Base-by-base conservation (phyloP, 2,797 vertebrate species). In the Gymnothorax reevesii region DNA sequence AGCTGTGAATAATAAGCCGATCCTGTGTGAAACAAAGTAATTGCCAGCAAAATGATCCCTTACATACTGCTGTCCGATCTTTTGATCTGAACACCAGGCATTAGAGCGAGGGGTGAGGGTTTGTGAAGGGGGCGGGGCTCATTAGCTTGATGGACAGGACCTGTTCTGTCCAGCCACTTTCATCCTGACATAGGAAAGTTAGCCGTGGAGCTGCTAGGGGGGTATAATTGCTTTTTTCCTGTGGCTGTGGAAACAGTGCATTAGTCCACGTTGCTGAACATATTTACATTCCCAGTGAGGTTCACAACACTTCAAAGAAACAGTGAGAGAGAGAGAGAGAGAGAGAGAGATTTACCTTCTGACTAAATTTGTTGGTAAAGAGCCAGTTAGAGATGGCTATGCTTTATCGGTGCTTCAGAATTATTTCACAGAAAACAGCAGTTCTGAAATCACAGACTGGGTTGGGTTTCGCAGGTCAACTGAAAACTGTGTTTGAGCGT, bases 181-280 rank as follows among this genome's bases (percentile, higher is more conserved):
- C 73, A 90, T 89, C 86, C 91, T 86, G 91, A 92, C 90, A 83
- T 91, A 87, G 89, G 87, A 87, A 91, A 91, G 90, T 91, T 91
- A 91, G 90, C 91, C 83, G 90, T 88, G 91, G 94, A 92, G 33
- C 33, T 42, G 33, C 33, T 42, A 42, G 33, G 1, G 94, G 93
- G 93, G 93, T 93, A 93, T 96, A 95, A 96, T 96, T 96, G 95
- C 93, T 94, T 96, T 96, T 42, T 2, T 94, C 96, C 94, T 94
- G 95, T 93, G 94, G 95, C 95, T 94, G 95, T 93, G 93, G 95
- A 93, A 95, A 94, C 93, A 42, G 27, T 6, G 13, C 73, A 6
- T 33, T 77, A 33, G 12, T 33, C 25, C 69, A 52, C 10, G 12
- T 55, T 15, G 8, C 54, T 86, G 33, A 88, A 13, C 27, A 82